Evolutionary conservation across 53 echinoderm and acorn worm genomes (phyloP).

Genomic region (Paracentrotus lividus): DNA sequence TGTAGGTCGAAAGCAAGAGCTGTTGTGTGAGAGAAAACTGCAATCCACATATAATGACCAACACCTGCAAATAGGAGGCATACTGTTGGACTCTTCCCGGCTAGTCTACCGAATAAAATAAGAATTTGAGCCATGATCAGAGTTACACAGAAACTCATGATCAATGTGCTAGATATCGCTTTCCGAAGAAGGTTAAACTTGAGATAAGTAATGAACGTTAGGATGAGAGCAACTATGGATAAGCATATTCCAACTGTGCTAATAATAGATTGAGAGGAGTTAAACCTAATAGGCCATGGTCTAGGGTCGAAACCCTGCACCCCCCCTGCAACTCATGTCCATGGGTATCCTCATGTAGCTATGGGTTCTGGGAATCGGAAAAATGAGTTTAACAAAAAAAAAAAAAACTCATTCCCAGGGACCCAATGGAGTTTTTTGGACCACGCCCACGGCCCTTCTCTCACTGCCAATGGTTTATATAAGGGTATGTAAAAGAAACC

Average conservation of each 20-base stretch:
- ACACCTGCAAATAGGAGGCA: conserved; percentile 55
- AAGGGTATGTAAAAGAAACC: too few relatives aligned
- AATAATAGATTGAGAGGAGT: background rate
- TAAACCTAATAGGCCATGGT: too few relatives aligned
- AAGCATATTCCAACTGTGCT: background rate
- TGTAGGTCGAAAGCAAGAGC: conserved; percentile 79
- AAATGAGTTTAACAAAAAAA: too few relatives aligned
- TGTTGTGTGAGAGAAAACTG: conserved; percentile 75
- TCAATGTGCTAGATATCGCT: background rate
- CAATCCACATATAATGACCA: conserved; percentile 81
- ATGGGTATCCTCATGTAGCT: too few relatives aligned
- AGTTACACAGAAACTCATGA: conserved; percentile 15
- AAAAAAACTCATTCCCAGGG: too few relatives aligned
- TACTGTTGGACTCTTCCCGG: background rate
- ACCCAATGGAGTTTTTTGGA: too few relatives aligned
- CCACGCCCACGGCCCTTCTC: too few relatives aligned
- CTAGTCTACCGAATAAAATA: conserved; percentile 12
- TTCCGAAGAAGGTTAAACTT: conserved; percentile 35
- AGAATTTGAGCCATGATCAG: background rate
- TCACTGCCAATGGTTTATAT: too few relatives aligned
- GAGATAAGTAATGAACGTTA: conserved; percentile 5
- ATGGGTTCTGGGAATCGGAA: too few relatives aligned
- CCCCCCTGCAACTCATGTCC: too few relatives aligned
- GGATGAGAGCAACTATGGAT: conserved; percentile 28
- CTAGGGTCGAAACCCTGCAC: too few relatives aligned